Evolutionary conservation across 2,888 invertebrate genomes (phyloP).

Genomic region (Pterobdella sp.): DNA sequence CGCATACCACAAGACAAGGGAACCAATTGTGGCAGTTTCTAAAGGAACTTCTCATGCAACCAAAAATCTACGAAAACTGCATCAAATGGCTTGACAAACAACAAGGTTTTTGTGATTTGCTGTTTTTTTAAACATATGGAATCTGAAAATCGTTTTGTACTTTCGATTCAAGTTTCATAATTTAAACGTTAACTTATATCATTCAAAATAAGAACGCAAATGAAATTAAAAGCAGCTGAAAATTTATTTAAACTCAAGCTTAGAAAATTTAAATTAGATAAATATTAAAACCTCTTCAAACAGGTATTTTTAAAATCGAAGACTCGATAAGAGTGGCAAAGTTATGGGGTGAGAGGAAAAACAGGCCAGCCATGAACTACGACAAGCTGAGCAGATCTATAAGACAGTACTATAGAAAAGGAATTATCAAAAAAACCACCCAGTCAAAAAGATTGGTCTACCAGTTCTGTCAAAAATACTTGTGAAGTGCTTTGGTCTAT

Average conservation of each 20-base stretch:
- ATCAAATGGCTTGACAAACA: conserved; percentile 93
- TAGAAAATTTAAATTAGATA: no score
- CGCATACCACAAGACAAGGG: conserved; percentile 36
- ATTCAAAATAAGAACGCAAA: no score
- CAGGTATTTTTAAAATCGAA: conserved; percentile 86
- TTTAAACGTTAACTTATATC: no score
- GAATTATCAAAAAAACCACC: conserved; percentile 90
- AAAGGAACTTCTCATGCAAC: conserved; percentile 82
- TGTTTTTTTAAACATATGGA: no score
- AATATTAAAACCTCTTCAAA: background rate
- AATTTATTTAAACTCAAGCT: no score
- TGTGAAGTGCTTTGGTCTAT: no score
- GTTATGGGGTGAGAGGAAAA: conserved; percentile 94
- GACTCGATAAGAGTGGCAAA: conserved; percentile 94
- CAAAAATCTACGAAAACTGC: conserved; percentile 80
- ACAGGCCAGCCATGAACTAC: conserved; percentile 98
- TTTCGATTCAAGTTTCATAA: no score
- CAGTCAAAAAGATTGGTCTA: conserved; percentile 94
- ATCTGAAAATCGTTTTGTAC: no score
- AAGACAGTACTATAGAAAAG: conserved; percentile 97
- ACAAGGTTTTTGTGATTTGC: conserved; percentile 60
- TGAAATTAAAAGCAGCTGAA: no score
- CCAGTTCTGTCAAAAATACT: conserved; percentile 91
- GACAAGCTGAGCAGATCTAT: conserved; percentile 95
- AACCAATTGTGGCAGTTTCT: conserved; percentile 98